phyloP scores from a whole-genome alignment of 2,113 vertebrate species.

The Cyprinus carpio region DNA sequence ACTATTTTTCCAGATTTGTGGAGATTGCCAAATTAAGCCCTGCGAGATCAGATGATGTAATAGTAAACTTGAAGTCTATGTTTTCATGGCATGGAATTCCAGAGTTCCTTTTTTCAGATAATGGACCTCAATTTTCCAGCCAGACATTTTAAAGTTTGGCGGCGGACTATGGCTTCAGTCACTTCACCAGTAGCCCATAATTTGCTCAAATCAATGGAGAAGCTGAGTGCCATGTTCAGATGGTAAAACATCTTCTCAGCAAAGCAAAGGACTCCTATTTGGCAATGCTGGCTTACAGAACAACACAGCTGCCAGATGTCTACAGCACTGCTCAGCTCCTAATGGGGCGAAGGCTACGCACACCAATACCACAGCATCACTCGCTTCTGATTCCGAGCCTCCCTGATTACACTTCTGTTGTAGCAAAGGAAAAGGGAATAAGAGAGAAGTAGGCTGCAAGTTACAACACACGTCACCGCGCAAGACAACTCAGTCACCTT shows the following conservation, averaged over 20 bases:
- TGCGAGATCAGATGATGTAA: conserved; percentile 30
- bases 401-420: not conserved
- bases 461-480: not conserved
- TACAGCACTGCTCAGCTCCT: conserved; percentile 9
- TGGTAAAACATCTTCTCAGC: not conserved
- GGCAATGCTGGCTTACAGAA: not conserved
- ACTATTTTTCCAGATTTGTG: conserved; percentile 25
- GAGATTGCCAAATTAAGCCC: not conserved
- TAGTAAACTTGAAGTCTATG: conserved; percentile 20
- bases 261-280: conserved; percentile 23
- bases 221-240: conserved; percentile 1
- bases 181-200: conserved; percentile 9
- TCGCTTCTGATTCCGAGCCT: not conserved
- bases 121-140: conserved; percentile 26
- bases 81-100: not conserved
- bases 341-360: not conserved
- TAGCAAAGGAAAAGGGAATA: conserved; percentile 7
- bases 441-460: conserved; percentile 1
- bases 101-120: not conserved
- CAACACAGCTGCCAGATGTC: conserved; percentile 13
- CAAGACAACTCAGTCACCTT: not conserved
- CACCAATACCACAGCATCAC: not conserved
- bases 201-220: conserved; percentile 31
- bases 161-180: not conserved
- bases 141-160: not conserved